These are phyloP conservation scores for Australoheros facetus DNA, from an alignment of 2,797 vertebrate species.

Conservation along the genomic window DNA sequence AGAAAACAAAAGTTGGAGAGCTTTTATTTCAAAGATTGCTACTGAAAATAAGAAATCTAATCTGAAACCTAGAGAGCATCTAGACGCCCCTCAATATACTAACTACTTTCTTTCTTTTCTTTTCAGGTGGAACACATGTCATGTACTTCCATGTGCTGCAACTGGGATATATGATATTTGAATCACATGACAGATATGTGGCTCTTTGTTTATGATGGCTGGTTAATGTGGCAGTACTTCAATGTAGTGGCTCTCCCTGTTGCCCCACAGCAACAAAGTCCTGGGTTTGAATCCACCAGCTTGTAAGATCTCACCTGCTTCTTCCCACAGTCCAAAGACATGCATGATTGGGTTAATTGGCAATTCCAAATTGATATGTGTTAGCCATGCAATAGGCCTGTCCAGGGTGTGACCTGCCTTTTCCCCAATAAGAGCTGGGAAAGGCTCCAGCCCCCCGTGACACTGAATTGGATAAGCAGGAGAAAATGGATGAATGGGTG, in stretches of 20 bases:
- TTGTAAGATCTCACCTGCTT: background rate
- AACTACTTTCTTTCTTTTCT: background rate
- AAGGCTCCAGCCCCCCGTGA: background rate
- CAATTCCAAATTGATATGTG: background rate
- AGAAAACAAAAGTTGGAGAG: background rate
- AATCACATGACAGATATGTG: background rate
- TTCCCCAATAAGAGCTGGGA: background rate
- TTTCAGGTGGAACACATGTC: background rate
- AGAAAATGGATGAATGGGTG: background rate
- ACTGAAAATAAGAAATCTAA: background rate
- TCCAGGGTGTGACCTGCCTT: background rate
- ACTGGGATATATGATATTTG: background rate
- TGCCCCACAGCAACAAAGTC: background rate
- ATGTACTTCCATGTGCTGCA: background rate
- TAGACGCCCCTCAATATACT: background rate
- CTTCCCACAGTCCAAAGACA: background rate
- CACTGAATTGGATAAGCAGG: background rate
- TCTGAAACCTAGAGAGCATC: background rate
- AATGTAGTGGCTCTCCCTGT: background rate
- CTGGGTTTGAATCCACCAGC: background rate
- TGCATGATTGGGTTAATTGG: background rate
- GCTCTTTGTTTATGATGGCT: background rate
- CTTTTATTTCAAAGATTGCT: conserved; percentile 9
- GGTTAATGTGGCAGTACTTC: background rate
- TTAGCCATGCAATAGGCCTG: background rate